These are phyloP conservation scores for Montipora efflorescens DNA, from an alignment of 64 coral and sea anemone species.

Conservation along the genomic window DNA sequence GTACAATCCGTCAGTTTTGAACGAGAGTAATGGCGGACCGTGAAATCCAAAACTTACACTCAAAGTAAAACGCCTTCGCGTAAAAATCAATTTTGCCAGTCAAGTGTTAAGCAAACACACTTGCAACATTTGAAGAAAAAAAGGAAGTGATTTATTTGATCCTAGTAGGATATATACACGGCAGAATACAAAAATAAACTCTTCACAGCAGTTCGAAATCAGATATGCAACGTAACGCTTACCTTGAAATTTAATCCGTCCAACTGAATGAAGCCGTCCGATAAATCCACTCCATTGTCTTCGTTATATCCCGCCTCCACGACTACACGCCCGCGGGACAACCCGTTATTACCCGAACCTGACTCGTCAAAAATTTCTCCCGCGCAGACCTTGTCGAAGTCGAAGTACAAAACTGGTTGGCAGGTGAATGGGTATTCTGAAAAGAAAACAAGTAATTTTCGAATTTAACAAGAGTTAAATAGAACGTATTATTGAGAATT, in stretches of 20 bases:
- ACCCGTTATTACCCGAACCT: constrained; percentile 89
- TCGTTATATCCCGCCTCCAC: constrained; percentile 70
- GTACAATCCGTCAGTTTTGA: too few species aligned
- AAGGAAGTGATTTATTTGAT: too few species aligned
- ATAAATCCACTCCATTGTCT: constrained; percentile 78
- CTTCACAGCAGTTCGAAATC: too few species aligned
- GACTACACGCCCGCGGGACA: constrained; percentile 55
- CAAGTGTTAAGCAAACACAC: too few species aligned
- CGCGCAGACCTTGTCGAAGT: constrained; percentile 88
- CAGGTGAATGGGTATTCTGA: constrained; percentile 83
- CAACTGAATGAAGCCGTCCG: constrained; percentile 81
- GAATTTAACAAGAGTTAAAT: background rate
- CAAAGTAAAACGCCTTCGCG: too few species aligned
- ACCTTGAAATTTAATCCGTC: constrained; percentile 82
- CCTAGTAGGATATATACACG: too few species aligned
- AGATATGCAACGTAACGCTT: background rate
- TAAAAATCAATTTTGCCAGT: too few species aligned
- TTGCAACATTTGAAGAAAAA: too few species aligned
- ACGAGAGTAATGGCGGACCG: too few species aligned
- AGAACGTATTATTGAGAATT: too few species aligned
- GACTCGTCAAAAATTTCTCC: constrained; percentile 92
- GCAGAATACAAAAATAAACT: too few species aligned
- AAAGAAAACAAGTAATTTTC: background rate
- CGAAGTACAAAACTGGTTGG: constrained; percentile 87
- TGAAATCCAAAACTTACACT: too few species aligned